A percentile compares a stretch with the other conserved stretches of the same genome.
These are phyloP conservation scores for Amazona guildingii DNA, from an alignment of 2,113 vertebrate species.

Conservation along the genomic window DNA sequence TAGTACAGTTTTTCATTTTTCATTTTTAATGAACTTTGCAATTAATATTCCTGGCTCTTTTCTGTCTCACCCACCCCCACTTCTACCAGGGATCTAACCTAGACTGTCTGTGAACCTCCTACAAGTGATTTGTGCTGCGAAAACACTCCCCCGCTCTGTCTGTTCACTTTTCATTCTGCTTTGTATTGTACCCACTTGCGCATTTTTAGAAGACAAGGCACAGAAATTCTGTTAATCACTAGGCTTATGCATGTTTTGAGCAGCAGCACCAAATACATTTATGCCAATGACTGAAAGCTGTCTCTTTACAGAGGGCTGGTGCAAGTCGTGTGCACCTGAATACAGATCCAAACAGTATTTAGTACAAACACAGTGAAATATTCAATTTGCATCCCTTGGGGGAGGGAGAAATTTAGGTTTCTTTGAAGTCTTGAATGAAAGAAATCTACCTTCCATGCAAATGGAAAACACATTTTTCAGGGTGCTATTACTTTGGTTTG, in stretches of 20 bases:
- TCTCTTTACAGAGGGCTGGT: background rate
- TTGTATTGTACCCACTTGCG: conserved; percentile 59
- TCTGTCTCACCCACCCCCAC: conserved; percentile 52
- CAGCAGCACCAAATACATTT: conserved; percentile 6
- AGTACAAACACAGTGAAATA: background rate
- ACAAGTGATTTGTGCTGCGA: conserved; percentile 51
- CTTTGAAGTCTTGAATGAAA: background rate
- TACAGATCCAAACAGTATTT: background rate
- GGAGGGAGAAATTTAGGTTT: background rate
- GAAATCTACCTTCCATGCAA: background rate
- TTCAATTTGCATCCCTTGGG: background rate
- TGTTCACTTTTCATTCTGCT: conserved; percentile 67
- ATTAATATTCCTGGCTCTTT: conserved; percentile 62
- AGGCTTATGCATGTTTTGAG: background rate
- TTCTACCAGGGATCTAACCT: conserved; percentile 66
- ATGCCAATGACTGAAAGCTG: background rate
- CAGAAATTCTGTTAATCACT: conserved; percentile 34
- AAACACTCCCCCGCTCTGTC: conserved; percentile 70
- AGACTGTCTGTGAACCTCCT: conserved; percentile 71
- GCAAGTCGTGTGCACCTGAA: background rate
- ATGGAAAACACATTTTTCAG: background rate
- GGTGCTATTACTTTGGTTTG: background rate
- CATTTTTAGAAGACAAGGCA: conserved; percentile 58
- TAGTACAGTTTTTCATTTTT: conserved; percentile 3
- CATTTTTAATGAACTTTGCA: conserved; percentile 50